Conservation (phyloP, 2,113 vertebrate species). For the Gavia stellata region DNA sequence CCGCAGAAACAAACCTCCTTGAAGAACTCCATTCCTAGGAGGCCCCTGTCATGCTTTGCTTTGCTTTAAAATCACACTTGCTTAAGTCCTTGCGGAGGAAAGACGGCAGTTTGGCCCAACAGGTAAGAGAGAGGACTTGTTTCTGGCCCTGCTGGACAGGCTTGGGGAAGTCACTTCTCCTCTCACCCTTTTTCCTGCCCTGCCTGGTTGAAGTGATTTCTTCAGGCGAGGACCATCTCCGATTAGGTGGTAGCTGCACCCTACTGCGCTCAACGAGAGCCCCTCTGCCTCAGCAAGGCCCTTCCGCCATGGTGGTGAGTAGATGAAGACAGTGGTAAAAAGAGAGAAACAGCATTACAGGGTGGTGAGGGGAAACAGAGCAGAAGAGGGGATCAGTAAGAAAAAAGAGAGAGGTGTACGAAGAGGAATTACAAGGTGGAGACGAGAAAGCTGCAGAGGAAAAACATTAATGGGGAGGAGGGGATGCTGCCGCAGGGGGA, state of each 20-base stretch:
- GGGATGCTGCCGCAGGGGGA: accelerated
- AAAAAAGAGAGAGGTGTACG: not conserved
- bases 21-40: not conserved
- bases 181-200: not conserved
- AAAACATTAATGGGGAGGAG: not conserved
- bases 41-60: not conserved
- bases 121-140: not conserved
- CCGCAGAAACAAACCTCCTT: not conserved
- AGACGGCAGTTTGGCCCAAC: not conserved
- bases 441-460: not conserved
- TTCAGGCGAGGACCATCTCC: not conserved
- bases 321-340: not conserved
- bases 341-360: not conserved
- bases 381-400: not conserved
- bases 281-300: not conserved
- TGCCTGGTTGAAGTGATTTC: not conserved
- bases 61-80: not conserved
- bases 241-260: not conserved
- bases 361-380: not conserved
- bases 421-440: not conserved
- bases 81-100: accelerated
- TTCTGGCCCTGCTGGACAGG: not conserved
- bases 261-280: accelerated
- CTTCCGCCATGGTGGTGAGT: not conserved
- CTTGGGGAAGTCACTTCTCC: not conserved